Evolutionary conservation across 2,888 invertebrate genomes (phyloP), one percentile per base, ranked within the genome.

Genomic region (Meganola albula): DNA sequence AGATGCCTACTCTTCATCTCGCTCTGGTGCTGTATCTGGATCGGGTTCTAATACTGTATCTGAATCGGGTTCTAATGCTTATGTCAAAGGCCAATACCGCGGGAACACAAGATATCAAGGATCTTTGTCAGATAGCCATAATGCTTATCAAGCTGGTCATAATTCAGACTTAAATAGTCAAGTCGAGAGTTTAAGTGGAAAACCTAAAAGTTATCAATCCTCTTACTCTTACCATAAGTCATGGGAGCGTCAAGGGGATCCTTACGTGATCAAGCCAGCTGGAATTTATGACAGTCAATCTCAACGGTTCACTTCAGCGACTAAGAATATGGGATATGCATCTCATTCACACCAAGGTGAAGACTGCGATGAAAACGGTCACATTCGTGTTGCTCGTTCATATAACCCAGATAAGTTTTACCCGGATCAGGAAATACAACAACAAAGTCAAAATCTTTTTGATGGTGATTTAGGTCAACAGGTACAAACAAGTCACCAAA

Each of bases 161-260:
- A 50, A 45, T 27, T 20, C 33, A 22, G 47, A 56, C 44, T 36
- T 55, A 28, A 54, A 53, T 25, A 58, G 53, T 38, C 56, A 64
- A 37, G 58, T 69, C 14, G 68, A 64, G 36, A 44, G 58, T 41
- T 27, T 61, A 13, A 60, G 50, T 43, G 39, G 63, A 1, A 70
- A 60, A 37, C 87, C 87, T 8, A 85, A 85, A 63, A 71, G 69
- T 56, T 87, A 84, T 48, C 78, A 84, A 9, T 84, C 85, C 12
- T 79, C 85, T 10, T 87, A 84, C 58, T 76, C 86, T 4, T 87
- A 87, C 44, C 84, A 86, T 37, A 87, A 87, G 51, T 73, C 87
- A 12, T 87, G 87, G 87, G 87, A 87, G 50, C 74, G 74, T 33
- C 85, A 79, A 52, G 87, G 86, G 11, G 85, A 84, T 48, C 87